Evolutionary conservation across 2,888 invertebrate genomes (phyloP), one percentile per base, ranked within the genome.

Genomic region (Micoletzkya japonica): DNA sequence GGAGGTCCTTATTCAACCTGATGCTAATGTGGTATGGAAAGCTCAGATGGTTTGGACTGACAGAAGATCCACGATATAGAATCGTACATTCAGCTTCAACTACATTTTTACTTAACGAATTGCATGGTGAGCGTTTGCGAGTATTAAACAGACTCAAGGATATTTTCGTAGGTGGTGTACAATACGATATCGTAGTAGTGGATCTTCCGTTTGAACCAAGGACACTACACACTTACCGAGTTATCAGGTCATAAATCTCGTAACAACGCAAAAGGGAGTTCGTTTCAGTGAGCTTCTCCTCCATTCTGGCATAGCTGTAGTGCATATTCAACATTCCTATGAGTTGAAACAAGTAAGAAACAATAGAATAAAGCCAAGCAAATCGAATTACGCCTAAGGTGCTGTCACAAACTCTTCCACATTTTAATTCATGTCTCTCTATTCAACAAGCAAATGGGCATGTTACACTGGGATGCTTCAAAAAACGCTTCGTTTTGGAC

Each of bases 11-110:
- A 20, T 24, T 24, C 54, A 26, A 26, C n/a, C 17, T 3, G 14
- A 14, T 24, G 10, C 37, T 58, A 36, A 39, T 10, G 17, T 26
- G 10, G 26, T 20, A 3, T 3, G 24, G 1, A 34, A 20, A 2
- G 2, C 32, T 61, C 49, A 61, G 61, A 61, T 61, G 61, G 61
- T 61, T 61, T 26, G 61, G 61, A 1, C 61, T 61, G 3, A 20
- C 49, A 14, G 61, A 61, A 20, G 61, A 61, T 36, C 49, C 61
- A 2, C 26, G 61, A 61, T 61, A 61, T 24, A 49, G 44, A 17
- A 49, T 61, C 30, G 32, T 61, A 20, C 14, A 49, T 49, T 10
- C 14, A 24, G 49, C 44, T 30, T 30, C 61, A 0, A 49, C 44
- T 6, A 24, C 14, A n/a, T 61, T 30, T n/a, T 26, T 61, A 14